These are phyloP conservation scores for Leucophenga maculata DNA, from an alignment of 2,888 invertebrate genomes.

Conservation along the genomic window DNA sequence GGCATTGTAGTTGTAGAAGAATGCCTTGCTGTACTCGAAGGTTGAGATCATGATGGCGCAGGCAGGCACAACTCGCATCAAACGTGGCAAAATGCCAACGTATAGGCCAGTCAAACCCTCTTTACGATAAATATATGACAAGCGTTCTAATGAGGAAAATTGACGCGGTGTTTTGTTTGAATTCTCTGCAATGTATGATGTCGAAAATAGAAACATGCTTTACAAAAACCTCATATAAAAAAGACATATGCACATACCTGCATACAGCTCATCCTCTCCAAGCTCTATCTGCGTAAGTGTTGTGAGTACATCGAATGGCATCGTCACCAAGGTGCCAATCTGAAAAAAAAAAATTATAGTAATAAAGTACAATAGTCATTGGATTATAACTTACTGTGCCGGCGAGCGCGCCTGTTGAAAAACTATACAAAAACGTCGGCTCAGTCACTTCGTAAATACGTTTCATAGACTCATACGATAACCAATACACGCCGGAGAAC, in stretches of 20 bases:
- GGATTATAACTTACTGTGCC: conserved; percentile 47
- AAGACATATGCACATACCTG: conserved; percentile 26
- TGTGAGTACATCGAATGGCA: conserved; percentile 56
- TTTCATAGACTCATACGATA: conserved; percentile 84
- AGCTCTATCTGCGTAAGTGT: conserved; percentile 56
- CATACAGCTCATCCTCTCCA: conserved; percentile 51
- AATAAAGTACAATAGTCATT: not conserved
- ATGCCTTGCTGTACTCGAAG: conserved; percentile 58
- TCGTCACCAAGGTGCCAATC: conserved; percentile 56
- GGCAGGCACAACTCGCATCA: conserved; percentile 57
- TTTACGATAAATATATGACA: conserved; percentile 42
- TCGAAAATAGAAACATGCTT: not conserved
- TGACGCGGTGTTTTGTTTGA: not conserved
- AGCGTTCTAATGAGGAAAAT: conserved; percentile 42
- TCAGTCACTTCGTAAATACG: conserved; percentile 72
- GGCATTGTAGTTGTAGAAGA: conserved; percentile 51
- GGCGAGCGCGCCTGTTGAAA: conserved; percentile 49
- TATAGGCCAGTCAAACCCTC: conserved; percentile 50
- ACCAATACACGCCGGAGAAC: conserved; percentile 87
- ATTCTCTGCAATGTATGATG: not conserved
- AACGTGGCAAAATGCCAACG: conserved; percentile 47
- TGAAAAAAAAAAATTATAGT: conserved; percentile 18
- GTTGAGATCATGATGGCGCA: conserved; percentile 59
- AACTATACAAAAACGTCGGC: conserved; percentile 50
- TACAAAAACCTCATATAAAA: not conserved